These are phyloP conservation scores for Argyresthia goedartella DNA, from an alignment of 2,888 invertebrate genomes.

Conservation along the genomic window DNA sequence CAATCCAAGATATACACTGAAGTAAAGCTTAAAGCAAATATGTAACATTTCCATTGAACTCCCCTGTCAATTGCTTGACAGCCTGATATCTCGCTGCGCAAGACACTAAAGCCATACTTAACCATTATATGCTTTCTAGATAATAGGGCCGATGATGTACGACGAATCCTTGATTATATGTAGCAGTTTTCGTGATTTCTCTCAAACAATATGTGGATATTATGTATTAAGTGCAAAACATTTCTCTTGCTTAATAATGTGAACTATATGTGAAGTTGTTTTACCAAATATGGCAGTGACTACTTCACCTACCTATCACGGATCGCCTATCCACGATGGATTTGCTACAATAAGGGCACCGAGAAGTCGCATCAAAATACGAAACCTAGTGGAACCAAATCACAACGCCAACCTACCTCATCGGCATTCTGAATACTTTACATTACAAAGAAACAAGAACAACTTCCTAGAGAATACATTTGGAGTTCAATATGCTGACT, in stretches of 20 bases:
- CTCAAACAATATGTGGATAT: not conserved
- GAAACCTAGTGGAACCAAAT: constrained; percentile 57
- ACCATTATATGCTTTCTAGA: constrained; percentile 40
- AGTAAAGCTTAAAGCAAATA: not conserved
- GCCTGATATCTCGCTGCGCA: constrained; percentile 10
- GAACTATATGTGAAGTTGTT: not conserved
- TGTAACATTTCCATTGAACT: constrained; percentile 21
- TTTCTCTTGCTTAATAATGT: not conserved
- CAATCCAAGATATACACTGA: no score
- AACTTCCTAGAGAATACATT: constrained; percentile 51
- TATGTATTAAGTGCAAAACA: not conserved
- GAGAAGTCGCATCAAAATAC: constrained; percentile 61
- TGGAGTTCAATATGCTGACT: constrained; percentile 47
- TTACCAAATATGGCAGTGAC: constrained; percentile 45
- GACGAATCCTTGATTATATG: constrained; percentile 3
- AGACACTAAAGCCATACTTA: constrained; percentile 29
- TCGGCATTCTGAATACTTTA: constrained; percentile 64
- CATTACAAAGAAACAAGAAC: constrained; percentile 51
- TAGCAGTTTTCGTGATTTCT: constrained; percentile 1
- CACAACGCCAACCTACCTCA: constrained; percentile 54
- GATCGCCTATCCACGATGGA: constrained; percentile 82
- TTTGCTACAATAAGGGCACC: constrained; percentile 87
- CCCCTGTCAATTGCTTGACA: constrained; percentile 2
- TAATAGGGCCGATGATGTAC: constrained; percentile 21
- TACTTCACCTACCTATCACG: constrained; percentile 54